Evolutionary conservation across 1,140 invertebrate genomes (phyloP).

Genomic region (Drosophila sulfurigaster): DNA sequence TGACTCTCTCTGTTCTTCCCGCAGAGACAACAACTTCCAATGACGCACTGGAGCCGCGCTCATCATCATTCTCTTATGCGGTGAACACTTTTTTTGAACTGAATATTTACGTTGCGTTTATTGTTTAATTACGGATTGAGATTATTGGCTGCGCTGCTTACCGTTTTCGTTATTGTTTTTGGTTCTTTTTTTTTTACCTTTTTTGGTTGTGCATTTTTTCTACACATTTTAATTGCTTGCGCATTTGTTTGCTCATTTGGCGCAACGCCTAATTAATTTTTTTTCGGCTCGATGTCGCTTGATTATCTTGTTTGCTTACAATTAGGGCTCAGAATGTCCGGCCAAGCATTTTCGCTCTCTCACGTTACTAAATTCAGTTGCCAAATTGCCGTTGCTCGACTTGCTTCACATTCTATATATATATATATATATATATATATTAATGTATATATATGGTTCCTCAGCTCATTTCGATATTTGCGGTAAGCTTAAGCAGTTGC

Average conservation of each 20-base stretch:
- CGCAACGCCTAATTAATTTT: constrained; percentile 48
- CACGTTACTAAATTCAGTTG: constrained; percentile 21
- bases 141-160: constrained; percentile 54
- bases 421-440: too few species aligned
- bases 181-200: neutral
- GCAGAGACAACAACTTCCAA: constrained; percentile 60
- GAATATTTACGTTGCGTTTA: constrained; percentile 42
- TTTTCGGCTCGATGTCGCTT: constrained; percentile 12
- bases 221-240: constrained; percentile 35
- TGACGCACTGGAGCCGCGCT: constrained; percentile 75
- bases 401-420: neutral
- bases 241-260: constrained; percentile 46
- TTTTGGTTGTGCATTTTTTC: neutral
- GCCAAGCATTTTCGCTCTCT: neutral
- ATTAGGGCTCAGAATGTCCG: constrained; percentile 17
- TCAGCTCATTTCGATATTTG: constrained; percentile 16
- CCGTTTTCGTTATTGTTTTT: constrained; percentile 58
- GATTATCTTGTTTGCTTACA: constrained; percentile 45
- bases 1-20: constrained; percentile 8
- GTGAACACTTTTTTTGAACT: constrained; percentile 56
- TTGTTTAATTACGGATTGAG: constrained; percentile 46
- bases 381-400: constrained; percentile 6
- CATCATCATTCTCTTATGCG: constrained; percentile 80
- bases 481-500: constrained; percentile 13
- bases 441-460: neutral